Evolutionary conservation across 1,140 invertebrate species (phyloP), one percentile per base, ranked within the genome.

Genomic region (Drosophila albomicans): DNA sequence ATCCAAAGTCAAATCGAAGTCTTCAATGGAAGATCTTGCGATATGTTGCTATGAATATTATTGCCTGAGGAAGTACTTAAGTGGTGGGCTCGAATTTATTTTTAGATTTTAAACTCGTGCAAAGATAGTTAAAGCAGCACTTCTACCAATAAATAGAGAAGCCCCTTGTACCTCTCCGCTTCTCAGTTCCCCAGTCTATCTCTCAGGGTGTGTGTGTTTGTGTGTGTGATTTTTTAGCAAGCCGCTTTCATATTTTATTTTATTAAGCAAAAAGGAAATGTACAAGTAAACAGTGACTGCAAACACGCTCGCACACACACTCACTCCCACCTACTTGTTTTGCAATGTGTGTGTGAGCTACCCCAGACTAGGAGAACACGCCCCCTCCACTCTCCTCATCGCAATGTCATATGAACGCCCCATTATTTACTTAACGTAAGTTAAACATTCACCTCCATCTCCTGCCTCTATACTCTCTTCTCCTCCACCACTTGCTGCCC

Each of bases 351-450:
- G 41, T 43, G 41, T 43, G 41, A 41, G 32, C 35, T 57, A 57
- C 35, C 35, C 54, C 54, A n/a, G 13, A 15, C 41, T n/a, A 38
- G 48, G 30, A 20, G 8, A 30, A 16, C 56, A 66, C 38, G 41
- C 56, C 30, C 54, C 25, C 15, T 38, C 16, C 63, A 7, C 62
- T 52, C 41, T 59, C 70, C 16, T 56, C 66, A 46, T 78, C 52
- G 57, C 66, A 75, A 73, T 79, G 78, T 84, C 84, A 89, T 89
- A 84, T 88, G 84, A 88, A 89, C 84, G 84, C 84, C 84, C 84
- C 84, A 88, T 88, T 88, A 88, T 88, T 88, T 88, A 88, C 84
- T 88, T 88, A 88, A 88, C 84, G 87, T 88, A 88, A 88, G 85
- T 88, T 88, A 87, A 88, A 89, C 84, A 88, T 84, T 78, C 77